A percentile compares a stretch with the other conserved stretches of the same genome.
Conservation (phyloP, 2,888 invertebrate species). For the Vannuccia rotundouncinata region DNA sequence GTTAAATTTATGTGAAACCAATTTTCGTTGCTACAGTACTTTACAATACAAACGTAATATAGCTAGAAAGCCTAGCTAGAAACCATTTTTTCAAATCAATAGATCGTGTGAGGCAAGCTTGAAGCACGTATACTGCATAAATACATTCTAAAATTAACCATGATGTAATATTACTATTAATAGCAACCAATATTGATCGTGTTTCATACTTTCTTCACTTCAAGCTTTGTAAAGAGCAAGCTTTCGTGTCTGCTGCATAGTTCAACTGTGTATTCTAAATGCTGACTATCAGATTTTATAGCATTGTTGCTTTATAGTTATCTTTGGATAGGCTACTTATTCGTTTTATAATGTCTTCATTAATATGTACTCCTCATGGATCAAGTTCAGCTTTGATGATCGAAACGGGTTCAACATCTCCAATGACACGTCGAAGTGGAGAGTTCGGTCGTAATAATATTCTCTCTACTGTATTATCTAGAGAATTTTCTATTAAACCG, state of each 20-base stretch:
- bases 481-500: neutral
- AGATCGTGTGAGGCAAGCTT: neutral
- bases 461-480: neutral
- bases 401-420: neutral
- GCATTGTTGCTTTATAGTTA: neutral
- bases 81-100: neutral
- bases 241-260: neutral
- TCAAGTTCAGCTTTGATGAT: neutral
- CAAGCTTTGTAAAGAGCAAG: too few relatives aligned
- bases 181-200: neutral
- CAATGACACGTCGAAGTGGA: neutral
- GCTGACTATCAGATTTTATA: neutral
- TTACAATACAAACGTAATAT: neutral
- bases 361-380: neutral
- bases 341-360: neutral
- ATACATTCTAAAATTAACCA: neutral
- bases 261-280: neutral
- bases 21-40: too few relatives aligned
- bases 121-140: neutral
- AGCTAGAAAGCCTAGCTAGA: too few relatives aligned
- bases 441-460: too few relatives aligned
- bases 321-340: neutral
- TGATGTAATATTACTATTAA: neutral
- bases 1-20: too few relatives aligned
- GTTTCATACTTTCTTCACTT: neutral